phyloP scores from a whole-genome alignment of 2,888 invertebrate genomes.

The Nudaria mundana region DNA sequence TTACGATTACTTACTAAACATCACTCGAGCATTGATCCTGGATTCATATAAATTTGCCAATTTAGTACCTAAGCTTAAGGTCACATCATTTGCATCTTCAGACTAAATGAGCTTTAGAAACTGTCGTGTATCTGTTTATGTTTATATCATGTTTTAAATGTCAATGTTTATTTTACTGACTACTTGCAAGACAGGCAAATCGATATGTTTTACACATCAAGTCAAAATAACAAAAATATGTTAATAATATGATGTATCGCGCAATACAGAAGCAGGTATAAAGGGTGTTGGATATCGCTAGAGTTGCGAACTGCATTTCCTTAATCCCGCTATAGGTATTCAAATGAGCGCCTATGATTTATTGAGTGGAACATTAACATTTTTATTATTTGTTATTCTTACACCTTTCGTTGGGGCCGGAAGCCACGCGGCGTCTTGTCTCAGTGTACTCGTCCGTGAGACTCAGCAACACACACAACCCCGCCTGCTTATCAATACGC shows the following conservation, averaged over 20 bases:
- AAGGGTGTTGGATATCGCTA: constrained; percentile 42
- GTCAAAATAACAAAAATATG: constrained; percentile 52
- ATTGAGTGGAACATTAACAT: constrained; percentile 82
- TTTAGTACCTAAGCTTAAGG: too few species aligned
- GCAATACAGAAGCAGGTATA: constrained; percentile 33
- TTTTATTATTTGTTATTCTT: constrained; percentile 83
- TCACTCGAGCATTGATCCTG: too few species aligned
- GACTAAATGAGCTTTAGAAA: too few species aligned
- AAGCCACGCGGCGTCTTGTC: constrained; percentile 79
- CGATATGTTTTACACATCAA: constrained; percentile 20
- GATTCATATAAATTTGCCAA: too few species aligned
- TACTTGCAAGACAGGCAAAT: neutral
- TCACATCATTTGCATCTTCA: too few species aligned
- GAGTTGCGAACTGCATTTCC: constrained; percentile 54
- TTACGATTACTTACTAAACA: neutral
- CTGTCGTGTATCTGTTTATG: too few species aligned
- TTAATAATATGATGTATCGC: constrained; percentile 56
- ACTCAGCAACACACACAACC: constrained; percentile 59
- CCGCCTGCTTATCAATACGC: constrained; percentile 44
- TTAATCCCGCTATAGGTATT: constrained; percentile 77
- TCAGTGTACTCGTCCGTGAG: constrained; percentile 77
- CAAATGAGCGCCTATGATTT: constrained; percentile 81
- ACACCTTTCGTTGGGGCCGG: constrained; percentile 75
- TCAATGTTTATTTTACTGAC: neutral
- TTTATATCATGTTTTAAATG: neutral